Base-by-base conservation (phyloP, 2,797 vertebrate genomes). In the Microctenopoma lineatum region DNA sequence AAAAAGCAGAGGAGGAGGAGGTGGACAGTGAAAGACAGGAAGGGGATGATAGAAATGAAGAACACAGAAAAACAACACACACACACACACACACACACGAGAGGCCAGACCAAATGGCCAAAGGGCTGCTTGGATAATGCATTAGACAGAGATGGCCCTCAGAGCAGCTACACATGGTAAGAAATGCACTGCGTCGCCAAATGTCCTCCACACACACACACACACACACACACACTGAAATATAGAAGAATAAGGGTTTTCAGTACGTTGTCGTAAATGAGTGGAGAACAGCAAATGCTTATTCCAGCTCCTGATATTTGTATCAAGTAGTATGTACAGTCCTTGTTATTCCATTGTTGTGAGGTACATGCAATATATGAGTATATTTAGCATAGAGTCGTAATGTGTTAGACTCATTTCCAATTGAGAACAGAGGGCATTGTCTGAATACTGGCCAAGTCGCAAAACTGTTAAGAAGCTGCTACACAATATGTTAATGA, bases 111-210 rank as follows among this genome's bases (percentile, higher is more conserved):
- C 87, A 91, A 93, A 93, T 92, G 91, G 88, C 92, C 88, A 81
- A 93, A 88, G 90, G 90, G 88, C 87, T 89, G 87, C 89, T 92
- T 92, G 86, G 91, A 93, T 90, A 91, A 92, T 90, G 88, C 88
- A 91, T 91, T 89, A 93, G 90, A 87, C 84, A 90, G 87, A 93
- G 89, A 92, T 91, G 90, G 85, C 89, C 86, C 89, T 88, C 80
- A 80, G 68, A 88, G 75, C 80, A 81, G 84, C 84, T 86, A 80
- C 85, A 90, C 89, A 90, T 91, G 89, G 78, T 86, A 84, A 84
- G 81, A 91, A 89, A 90, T 52, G 66, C 57, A 80, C 66, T 70
- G 85, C 80, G 86, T 69, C 41, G 59, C 84, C 90, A 92, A 92
- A 90, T 89, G 84, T 70, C 69, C 70, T 58, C 54, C 56, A 52